These are phyloP conservation scores for Perca schrenkii DNA, from an alignment of 2,113 vertebrate species.

Conservation along the genomic window DNA sequence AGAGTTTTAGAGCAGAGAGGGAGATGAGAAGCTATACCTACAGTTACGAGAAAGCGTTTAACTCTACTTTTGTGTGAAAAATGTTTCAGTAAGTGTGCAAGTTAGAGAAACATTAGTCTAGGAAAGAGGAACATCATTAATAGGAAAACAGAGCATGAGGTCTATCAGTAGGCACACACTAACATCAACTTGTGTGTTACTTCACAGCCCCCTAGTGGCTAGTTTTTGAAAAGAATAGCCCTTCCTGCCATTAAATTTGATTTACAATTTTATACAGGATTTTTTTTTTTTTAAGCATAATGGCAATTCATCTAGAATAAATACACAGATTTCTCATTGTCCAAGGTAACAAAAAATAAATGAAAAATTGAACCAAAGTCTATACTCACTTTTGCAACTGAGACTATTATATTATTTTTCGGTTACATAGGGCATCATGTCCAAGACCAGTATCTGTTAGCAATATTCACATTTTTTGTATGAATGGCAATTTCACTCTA, in stretches of 20 bases:
- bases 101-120: slow-evolving; percentile 13
- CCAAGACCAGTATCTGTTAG: background rate
- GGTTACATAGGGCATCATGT: background rate
- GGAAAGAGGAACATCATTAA: background rate
- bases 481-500: background rate
- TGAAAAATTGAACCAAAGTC: background rate
- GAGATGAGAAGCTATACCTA: slow-evolving; percentile 23
- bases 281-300: background rate
- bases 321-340: background rate
- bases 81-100: background rate
- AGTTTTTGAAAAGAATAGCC: slow-evolving; percentile 16
- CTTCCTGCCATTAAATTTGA: slow-evolving; percentile 31
- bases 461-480: background rate
- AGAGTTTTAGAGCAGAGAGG: slow-evolving; percentile 19
- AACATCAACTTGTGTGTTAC: slow-evolving; percentile 40
- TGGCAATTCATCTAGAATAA: background rate
- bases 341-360: background rate
- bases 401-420: background rate
- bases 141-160: slow-evolving; percentile 5
- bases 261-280: slow-evolving; percentile 4
- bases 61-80: slow-evolving; percentile 3
- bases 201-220: slow-evolving; percentile 79
- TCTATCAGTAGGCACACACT: background rate
- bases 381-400: background rate
- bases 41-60: slow-evolving; percentile 9